phyloP scores from a whole-genome alignment of 2,888 invertebrate genomes.

The Blastobasis lacticolella region DNA sequence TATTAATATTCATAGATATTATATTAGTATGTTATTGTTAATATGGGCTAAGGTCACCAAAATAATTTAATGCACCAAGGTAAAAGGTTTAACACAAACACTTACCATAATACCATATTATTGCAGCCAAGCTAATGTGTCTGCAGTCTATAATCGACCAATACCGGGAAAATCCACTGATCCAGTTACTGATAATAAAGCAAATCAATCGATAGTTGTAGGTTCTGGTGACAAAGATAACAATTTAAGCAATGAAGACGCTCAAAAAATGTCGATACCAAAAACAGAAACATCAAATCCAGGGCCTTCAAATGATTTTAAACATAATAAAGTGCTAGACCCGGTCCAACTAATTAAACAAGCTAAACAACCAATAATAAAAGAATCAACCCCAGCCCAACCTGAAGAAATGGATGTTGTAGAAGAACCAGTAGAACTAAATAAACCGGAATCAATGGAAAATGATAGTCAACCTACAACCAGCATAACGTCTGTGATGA shows the following conservation, averaged over 20 bases:
- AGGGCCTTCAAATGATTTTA: slow-evolving; percentile 3
- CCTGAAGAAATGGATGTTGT: background rate
- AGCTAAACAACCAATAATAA: slow-evolving; percentile 16
- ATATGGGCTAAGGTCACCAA: no score
- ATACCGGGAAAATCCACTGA: slow-evolving; percentile 18
- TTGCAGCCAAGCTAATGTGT: slow-evolving; percentile 81
- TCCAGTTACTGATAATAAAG: background rate
- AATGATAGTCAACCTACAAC: slow-evolving; percentile 4
- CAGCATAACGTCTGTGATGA: slow-evolving; percentile 16
- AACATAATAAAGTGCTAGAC: slow-evolving; percentile 17
- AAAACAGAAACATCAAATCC: background rate
- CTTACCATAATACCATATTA: background rate
- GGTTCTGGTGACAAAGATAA: background rate
- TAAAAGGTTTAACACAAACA: no score
- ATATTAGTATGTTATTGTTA: no score
- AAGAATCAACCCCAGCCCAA: background rate
- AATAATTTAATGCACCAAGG: no score
- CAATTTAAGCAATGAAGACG: background rate
- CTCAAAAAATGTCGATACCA: background rate
- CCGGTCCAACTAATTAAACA: slow-evolving; percentile 34
- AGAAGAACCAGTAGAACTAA: slow-evolving; percentile 7
- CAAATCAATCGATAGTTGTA: no score
- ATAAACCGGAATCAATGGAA: background rate
- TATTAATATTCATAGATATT: no score
- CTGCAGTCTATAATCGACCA: slow-evolving; percentile 65